Conservation (phyloP, 2,113 vertebrate species). For the Lichenostomus cassidix region DNA sequence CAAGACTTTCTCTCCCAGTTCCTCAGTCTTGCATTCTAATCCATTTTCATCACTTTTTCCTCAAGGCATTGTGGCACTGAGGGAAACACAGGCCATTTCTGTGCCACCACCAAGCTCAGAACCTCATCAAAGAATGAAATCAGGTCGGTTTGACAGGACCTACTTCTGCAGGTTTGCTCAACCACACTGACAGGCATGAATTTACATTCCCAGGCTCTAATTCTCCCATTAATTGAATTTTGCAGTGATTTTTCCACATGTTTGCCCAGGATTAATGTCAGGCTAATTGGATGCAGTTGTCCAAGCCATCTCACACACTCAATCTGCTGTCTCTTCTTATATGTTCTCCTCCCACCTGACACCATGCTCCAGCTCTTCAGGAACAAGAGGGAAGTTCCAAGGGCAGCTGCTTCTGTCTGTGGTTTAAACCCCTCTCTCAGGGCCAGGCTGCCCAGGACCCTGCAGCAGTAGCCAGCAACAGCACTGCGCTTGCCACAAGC, state of each 20-base stretch:
- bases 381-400: neutral
- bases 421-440: neutral
- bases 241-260: conserved; percentile 1
- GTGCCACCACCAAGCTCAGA: neutral
- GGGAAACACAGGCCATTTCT: neutral
- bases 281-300: conserved; percentile 27
- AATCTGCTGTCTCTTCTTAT: neutral
- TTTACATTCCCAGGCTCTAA: conserved; percentile 25
- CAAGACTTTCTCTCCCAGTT: rapidly evolving
- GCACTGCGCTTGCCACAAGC: rapidly evolving
- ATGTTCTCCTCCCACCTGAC: rapidly evolving
- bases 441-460: neutral
- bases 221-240: conserved; percentile 41
- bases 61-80: neutral
- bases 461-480: rapidly evolving
- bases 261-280: conserved; percentile 51
- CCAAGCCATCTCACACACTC: neutral
- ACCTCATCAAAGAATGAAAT: neutral
- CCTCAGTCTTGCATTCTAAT: neutral
- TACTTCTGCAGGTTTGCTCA: neutral
- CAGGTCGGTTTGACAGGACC: neutral
- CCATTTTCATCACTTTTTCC: neutral
- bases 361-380: neutral
- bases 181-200: neutral
- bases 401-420: neutral